Base-by-base conservation (phyloP, 2,888 invertebrate genomes). In the Quadroppia sp. region DNA sequence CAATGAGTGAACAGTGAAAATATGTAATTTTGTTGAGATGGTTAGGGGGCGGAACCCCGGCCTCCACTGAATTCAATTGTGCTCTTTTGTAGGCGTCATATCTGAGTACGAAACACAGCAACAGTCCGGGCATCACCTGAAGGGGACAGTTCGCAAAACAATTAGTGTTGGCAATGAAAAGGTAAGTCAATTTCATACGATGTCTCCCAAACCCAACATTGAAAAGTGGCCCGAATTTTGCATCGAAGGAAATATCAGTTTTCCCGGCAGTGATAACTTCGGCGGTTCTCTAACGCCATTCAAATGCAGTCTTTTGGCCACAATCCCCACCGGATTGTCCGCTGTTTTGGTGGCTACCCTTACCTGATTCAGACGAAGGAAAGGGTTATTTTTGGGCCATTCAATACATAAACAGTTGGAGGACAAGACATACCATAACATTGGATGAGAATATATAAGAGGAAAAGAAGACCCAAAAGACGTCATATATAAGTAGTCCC, bases 391-490 rank as follows among this genome's bases (percentile, higher is more conserved):
- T 7, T 36, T 9, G 4, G 36, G 4, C 36, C 4, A 36, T 9
- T 36, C 36, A 36, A n/a, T n/a, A n/a, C n/a, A n/a, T n/a, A n/a
- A n/a, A n/a, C n/a, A n/a, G n/a, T 36, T 4, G 9, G 36, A 20
- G 4, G 6, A 67, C 1, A 67, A n/a, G 23, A 40, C 95, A 96
- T 78, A 97, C 96, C 97, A 97, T 97, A 78, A 97, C 97, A 82
- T 97, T 97, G 80, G 97, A 92, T 84, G 94, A 96, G 86, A 97
- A 97, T 82, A 97, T 94, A 83, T 96, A 96, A 0, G 95, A 95
- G 2, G 96, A 96, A 86, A 96, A 97, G 86, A 97, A 97, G 71
- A 97, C 96, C 96, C 97, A 97, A 85, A 97, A 97, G 53, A 97
- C 96, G 84, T 97, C 97, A 83, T 97, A 97, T 75, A 84, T 80